Conservation (phyloP, 2,113 vertebrate species). For the Alaudala cheleensis region DNA sequence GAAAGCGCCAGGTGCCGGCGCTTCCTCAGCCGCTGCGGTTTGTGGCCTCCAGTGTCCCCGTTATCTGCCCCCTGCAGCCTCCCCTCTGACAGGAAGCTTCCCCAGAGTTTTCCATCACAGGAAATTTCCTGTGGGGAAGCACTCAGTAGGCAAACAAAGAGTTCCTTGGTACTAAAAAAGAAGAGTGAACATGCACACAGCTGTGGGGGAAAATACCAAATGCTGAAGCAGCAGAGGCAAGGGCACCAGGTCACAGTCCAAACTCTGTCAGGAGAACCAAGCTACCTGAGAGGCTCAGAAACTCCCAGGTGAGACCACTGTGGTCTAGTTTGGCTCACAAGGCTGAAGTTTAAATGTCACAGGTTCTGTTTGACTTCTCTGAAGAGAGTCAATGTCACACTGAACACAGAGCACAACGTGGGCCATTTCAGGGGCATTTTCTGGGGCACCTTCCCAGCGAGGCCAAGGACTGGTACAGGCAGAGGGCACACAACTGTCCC, state of each 20-base stretch:
- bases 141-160: conserved; percentile 67
- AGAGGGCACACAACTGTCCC: not conserved
- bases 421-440: not conserved
- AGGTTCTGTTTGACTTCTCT: not conserved
- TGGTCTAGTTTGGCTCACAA: not conserved
- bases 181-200: not conserved
- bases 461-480: not conserved
- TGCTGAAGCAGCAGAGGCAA: not conserved
- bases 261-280: not conserved
- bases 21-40: conserved; percentile 13
- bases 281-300: not conserved
- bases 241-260: not conserved
- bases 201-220: not conserved
- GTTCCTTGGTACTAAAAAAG: not conserved
- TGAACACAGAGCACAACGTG: not conserved
- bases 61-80: conserved; percentile 73
- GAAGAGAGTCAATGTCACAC: not conserved
- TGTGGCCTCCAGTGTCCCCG: not conserved
- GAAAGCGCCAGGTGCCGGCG: not conserved
- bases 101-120: conserved; percentile 73
- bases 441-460: fast-evolving
- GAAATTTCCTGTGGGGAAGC: conserved; percentile 83
- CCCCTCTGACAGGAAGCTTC: conserved; percentile 76
- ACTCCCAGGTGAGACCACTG: not conserved
- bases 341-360: not conserved